phyloP scores from a whole-genome alignment of 2,113 vertebrate species.

The Anarrhichthys ocellatus region DNA sequence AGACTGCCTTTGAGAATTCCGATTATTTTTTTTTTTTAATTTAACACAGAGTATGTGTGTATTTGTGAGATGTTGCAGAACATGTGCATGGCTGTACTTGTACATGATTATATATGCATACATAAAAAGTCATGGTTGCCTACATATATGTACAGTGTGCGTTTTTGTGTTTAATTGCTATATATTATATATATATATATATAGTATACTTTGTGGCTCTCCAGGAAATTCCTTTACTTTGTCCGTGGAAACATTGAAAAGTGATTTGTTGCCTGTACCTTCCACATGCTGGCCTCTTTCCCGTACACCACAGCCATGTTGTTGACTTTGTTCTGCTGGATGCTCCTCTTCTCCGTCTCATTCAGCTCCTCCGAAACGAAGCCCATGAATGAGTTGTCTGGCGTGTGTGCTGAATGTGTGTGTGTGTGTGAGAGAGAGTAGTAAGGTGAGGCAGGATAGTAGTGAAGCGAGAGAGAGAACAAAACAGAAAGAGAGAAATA shows the following conservation, averaged over 20 bases:
- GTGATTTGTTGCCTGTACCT: constrained; percentile 83
- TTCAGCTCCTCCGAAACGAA: constrained; percentile 97
- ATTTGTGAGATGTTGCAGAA: background rate
- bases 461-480: constrained; percentile 14
- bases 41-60: background rate
- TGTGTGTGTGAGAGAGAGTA: background rate
- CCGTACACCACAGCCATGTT: constrained; percentile 98
- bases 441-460: constrained; percentile 10
- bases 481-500: constrained; percentile 27
- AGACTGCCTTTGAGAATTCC: background rate
- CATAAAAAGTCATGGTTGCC: background rate
- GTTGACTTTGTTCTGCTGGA: constrained; percentile 90
- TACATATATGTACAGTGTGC: background rate
- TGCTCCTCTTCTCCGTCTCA: constrained; percentile 88
- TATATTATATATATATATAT: background rate
- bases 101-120: background rate
- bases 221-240: background rate
- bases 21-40: background rate
- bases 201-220: background rate
- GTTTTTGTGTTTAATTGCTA: background rate
- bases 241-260: background rate
- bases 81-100: background rate
- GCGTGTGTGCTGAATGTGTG: constrained; percentile 91
- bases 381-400: constrained; percentile 99
- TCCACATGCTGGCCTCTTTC: constrained; percentile 98